Percentiles rank a stretch among this genome's conserved stretches.
Evolutionary conservation across 2,797 vertebrate genomes (phyloP).

Genomic region (Craterocephalus amniculus): DNA sequence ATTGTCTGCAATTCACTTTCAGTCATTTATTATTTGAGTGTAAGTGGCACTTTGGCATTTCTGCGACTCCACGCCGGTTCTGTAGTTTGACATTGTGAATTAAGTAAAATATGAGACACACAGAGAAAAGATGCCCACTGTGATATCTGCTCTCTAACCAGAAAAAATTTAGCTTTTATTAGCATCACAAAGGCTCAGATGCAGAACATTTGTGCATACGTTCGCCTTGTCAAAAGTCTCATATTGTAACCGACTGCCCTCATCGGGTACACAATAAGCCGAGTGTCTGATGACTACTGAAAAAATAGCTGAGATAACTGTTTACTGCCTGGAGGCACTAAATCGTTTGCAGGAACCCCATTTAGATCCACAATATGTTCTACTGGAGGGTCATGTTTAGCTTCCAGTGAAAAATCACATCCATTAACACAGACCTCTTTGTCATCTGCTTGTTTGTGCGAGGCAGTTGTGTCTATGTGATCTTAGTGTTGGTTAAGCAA

Average conservation of each 20-base stretch:
- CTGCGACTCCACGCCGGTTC: neutral
- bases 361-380: neutral
- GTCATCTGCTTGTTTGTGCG: neutral
- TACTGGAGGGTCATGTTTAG: neutral
- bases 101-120: neutral
- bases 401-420: neutral
- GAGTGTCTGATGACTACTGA: conserved; percentile 26
- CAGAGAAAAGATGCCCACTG: conserved; percentile 21
- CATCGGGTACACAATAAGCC: conserved; percentile 8
- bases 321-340: neutral
- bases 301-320: neutral
- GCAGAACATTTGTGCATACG: conserved; percentile 16
- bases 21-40: conserved; percentile 1
- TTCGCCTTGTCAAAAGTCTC: neutral
- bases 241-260: conserved; percentile 3
- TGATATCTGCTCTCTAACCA: conserved; percentile 10
- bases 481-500: neutral
- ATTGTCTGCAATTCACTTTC: neutral
- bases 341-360: conserved; percentile 15
- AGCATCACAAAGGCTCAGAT: conserved; percentile 24
- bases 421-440: neutral
- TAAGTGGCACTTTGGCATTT: neutral
- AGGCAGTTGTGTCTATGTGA: conserved; percentile 6
- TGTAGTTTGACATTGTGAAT: neutral
- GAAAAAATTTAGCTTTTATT: conserved; percentile 5